Conservation (phyloP, 2,797 vertebrate genomes). For the Melanotaenia trifasciata region DNA sequence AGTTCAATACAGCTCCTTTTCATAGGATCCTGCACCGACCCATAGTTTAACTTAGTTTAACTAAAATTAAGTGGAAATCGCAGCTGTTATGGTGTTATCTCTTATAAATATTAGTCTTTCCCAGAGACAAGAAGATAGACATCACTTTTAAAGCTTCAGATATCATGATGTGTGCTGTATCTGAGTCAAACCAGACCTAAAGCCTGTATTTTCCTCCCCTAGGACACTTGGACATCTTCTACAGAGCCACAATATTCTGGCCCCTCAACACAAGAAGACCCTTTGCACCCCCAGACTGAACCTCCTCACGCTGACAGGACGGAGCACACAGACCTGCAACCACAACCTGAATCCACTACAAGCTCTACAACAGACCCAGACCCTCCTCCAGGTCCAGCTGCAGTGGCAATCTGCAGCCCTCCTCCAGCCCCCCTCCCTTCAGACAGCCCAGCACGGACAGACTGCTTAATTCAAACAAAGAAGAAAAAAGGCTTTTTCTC, state of each 20-base stretch:
- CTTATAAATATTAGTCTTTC: not conserved
- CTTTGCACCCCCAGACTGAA: constrained; percentile 30
- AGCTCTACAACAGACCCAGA: constrained; percentile 16
- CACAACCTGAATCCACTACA: constrained; percentile 14
- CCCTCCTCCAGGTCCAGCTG: constrained; percentile 27
- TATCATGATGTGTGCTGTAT: not conserved
- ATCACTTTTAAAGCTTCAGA: not conserved
- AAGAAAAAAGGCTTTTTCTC: constrained; percentile 92
- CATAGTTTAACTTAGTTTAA: constrained; percentile 11
- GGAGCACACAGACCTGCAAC: constrained; percentile 26
- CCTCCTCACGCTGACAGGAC: constrained; percentile 10
- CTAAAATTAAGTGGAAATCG: not conserved
- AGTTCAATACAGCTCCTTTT: constrained; percentile 7
- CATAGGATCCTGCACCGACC: not conserved
- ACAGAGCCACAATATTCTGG: constrained; percentile 57
- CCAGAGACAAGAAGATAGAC: not conserved
- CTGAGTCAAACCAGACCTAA: constrained; percentile 1
- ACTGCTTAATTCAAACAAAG: constrained; percentile 74
- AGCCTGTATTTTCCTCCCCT: constrained; percentile 26
- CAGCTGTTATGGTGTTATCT: not conserved
- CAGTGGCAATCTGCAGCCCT: constrained; percentile 39
- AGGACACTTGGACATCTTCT: constrained; percentile 72
- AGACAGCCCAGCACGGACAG: constrained; percentile 46
- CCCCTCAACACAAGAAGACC: constrained; percentile 38
- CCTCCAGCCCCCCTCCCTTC: constrained; percentile 32